Conservation (phyloP, 2,113 vertebrate genomes). For the Spea multiplicata region DNA sequence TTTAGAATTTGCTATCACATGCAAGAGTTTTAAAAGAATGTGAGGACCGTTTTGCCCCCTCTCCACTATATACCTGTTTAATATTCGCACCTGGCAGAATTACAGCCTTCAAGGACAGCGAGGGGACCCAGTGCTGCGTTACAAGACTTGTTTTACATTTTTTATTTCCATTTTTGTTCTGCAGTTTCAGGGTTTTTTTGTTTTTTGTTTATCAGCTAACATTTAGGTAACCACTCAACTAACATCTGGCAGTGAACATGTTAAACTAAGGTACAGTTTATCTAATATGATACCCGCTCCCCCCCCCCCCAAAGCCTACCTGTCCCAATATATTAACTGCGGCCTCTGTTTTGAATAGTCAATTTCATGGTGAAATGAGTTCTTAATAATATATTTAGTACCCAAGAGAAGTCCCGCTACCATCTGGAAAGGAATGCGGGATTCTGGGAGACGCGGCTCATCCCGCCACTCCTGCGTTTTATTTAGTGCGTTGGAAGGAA, state of each 20-base stretch:
- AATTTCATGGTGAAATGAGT: conserved; percentile 84
- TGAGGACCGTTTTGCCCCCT: too few relatives aligned
- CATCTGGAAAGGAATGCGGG: conserved; percentile 74
- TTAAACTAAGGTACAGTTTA: conserved; percentile 77
- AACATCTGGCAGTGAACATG: conserved; percentile 47
- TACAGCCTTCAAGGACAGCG: too few relatives aligned
- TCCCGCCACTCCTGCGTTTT: conserved; percentile 6
- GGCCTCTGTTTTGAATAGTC: conserved; percentile 81
- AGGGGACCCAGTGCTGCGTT: too few relatives aligned
- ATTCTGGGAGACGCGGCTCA: conserved; percentile 22
- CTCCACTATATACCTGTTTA: too few relatives aligned
- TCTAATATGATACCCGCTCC: conserved; percentile 65
- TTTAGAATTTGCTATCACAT: too few relatives aligned
- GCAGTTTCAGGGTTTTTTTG: too few relatives aligned
- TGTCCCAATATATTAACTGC: conserved; percentile 83
- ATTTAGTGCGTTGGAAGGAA: conserved; percentile 18
- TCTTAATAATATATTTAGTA: conserved; percentile 86
- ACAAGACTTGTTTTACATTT: too few relatives aligned
- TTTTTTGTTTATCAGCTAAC: too few relatives aligned
- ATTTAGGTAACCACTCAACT: too few relatives aligned
- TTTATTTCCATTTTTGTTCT: too few relatives aligned
- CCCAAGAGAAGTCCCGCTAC: conserved; percentile 80
- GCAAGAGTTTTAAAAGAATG: too few relatives aligned
- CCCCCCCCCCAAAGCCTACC: conserved; percentile 70
- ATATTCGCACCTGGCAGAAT: too few relatives aligned